These are phyloP conservation scores for Ciona savignyi DNA, from an alignment of 23 tunicate genomes.

Conservation along the genomic window DNA sequence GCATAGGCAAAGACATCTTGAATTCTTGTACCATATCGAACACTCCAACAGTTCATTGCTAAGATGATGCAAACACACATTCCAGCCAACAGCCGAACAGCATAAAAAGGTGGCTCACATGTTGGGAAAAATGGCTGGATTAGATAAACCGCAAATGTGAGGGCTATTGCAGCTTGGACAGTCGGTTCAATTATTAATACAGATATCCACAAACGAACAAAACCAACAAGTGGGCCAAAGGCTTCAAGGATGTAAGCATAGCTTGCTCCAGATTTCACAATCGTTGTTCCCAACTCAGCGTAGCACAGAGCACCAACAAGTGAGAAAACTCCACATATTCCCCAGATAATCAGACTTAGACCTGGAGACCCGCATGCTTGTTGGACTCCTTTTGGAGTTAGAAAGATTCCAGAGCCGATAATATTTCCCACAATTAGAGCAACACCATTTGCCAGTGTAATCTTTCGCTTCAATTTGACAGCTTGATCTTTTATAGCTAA, in stretches of 20 bases:
- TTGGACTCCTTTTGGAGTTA: constrained; percentile 88
- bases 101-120: constrained; percentile 40
- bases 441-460: constrained; percentile 44
- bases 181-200: constrained; percentile 71
- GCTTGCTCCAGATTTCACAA: constrained; percentile 71
- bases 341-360: constrained; percentile 75
- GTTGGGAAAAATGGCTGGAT: constrained; percentile 62
- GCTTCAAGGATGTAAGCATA: constrained; percentile 77
- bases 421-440: constrained; percentile 53
- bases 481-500: constrained; percentile 5
- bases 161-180: constrained; percentile 57
- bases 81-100: constrained; percentile 60
- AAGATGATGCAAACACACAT: constrained; percentile 37
- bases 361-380: constrained; percentile 81
- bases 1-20: constrained; percentile 80
- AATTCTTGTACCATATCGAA: constrained; percentile 61
- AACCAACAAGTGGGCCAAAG: constrained; percentile 52
- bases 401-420: constrained; percentile 58
- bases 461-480: constrained; percentile 28
- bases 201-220: constrained; percentile 56
- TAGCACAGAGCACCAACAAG: too few species aligned
- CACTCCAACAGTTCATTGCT: constrained; percentile 51
- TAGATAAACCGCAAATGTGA: constrained; percentile 56
- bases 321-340: constrained; percentile 87
- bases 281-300: constrained; percentile 81